These are phyloP conservation scores for Boleophthalmus pectinirostris DNA, from an alignment of 2,113 vertebrate species.

Conservation along the genomic window DNA sequence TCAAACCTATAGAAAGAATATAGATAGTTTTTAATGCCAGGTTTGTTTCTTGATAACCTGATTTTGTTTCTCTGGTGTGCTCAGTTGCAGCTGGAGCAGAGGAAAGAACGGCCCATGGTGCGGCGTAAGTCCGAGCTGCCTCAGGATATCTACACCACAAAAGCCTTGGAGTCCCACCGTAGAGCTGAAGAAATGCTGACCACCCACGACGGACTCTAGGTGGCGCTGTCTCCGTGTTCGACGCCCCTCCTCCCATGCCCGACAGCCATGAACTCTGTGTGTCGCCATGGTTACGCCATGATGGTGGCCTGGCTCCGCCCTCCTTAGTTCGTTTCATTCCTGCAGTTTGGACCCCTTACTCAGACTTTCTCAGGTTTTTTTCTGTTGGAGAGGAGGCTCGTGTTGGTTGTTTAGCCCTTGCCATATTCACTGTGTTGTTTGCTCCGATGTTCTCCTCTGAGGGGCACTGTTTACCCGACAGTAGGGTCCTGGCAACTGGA, in stretches of 20 bases:
- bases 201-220: slow-evolving; percentile 85
- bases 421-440: slow-evolving; percentile 24
- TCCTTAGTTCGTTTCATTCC: slow-evolving; percentile 58
- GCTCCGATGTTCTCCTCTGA: slow-evolving; percentile 2
- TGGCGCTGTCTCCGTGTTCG: slow-evolving; percentile 37
- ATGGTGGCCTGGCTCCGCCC: slow-evolving; percentile 10
- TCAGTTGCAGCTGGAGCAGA: slow-evolving; percentile 88
- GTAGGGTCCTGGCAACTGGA: not conserved
- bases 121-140: slow-evolving; percentile 96
- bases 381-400: slow-evolving; percentile 40
- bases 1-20: no score
- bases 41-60: not conserved
- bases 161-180: slow-evolving; percentile 97
- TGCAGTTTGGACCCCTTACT: slow-evolving; percentile 25
- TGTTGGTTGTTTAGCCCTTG: slow-evolving; percentile 37
- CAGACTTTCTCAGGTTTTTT: slow-evolving; percentile 72
- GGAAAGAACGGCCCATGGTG: slow-evolving; percentile 89
- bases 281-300: slow-evolving; percentile 30
- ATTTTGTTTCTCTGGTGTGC: slow-evolving; percentile 20
- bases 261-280: slow-evolving; percentile 51
- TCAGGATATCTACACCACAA: slow-evolving; percentile 98
- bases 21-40: not conserved
- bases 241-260: slow-evolving; percentile 35
- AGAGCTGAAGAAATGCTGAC: slow-evolving; percentile 90
- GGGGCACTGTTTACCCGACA: not conserved